phyloP scores from a whole-genome alignment of 2,797 vertebrate genomes.

The Sebastes aleutianus region DNA sequence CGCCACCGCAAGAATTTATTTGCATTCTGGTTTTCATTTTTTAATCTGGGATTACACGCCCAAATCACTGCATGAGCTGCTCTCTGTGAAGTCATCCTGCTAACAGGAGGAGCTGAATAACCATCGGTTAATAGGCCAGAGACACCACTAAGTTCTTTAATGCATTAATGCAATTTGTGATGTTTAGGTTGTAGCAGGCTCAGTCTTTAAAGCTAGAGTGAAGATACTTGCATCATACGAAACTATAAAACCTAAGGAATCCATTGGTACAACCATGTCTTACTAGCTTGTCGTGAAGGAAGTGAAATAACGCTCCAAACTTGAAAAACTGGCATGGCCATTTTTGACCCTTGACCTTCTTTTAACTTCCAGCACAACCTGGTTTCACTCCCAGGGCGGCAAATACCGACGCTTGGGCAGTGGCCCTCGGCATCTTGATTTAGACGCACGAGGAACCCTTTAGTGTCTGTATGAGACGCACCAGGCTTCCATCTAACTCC shows the following conservation, averaged over 20 bases:
- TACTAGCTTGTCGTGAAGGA: too few relatives aligned
- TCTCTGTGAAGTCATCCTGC: constrained; percentile 9
- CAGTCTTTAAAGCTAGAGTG: too few relatives aligned
- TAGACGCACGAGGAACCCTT: too few relatives aligned
- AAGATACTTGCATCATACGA: too few relatives aligned
- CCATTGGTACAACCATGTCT: too few relatives aligned
- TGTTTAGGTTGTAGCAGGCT: too few relatives aligned
- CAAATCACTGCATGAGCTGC: constrained; percentile 11
- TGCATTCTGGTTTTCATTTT: constrained; percentile 11
- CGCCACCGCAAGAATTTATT: not conserved
- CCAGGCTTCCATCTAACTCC: not conserved
- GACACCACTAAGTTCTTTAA: too few relatives aligned
- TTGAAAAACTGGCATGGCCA: too few relatives aligned
- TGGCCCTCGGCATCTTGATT: not conserved
- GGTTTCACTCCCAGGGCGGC: too few relatives aligned
- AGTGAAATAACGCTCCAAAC: too few relatives aligned
- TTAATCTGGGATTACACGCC: constrained; percentile 27
- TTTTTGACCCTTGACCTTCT: not conserved
- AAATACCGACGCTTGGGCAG: not conserved
- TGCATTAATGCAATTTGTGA: too few relatives aligned
- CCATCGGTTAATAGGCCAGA: not conserved
- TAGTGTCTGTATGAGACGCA: not conserved
- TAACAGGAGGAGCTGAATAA: not conserved
- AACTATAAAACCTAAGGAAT: too few relatives aligned
- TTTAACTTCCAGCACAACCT: not conserved